Evolutionary conservation across 2,113 vertebrate genomes (phyloP).

Genomic region (Dasyurus viverrinus): DNA sequence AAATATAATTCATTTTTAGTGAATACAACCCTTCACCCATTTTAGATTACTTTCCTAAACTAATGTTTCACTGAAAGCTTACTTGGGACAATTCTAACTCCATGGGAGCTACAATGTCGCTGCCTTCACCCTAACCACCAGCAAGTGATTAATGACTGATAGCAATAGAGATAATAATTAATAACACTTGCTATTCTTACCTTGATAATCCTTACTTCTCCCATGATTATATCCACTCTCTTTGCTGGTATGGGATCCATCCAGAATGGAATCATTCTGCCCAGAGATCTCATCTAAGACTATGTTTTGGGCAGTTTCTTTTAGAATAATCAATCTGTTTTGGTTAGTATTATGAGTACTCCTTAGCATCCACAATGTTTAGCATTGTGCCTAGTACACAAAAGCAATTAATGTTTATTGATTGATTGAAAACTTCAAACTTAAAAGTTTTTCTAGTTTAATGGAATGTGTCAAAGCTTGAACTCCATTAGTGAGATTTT

Average conservation of each 20-base stretch:
- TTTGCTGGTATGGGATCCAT: not conserved
- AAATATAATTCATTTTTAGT: not conserved
- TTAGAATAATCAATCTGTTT: not conserved
- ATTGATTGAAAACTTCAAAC: not conserved
- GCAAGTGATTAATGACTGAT: not conserved
- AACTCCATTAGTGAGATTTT: not conserved
- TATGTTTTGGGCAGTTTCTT: not conserved
- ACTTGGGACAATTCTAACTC: no score
- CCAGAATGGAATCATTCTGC: not conserved
- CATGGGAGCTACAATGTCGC: not conserved
- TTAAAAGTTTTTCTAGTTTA: not conserved
- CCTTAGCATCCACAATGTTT: not conserved
- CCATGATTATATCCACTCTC: not conserved
- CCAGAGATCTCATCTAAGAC: not conserved
- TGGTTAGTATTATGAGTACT: not conserved
- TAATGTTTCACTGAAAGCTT: not conserved
- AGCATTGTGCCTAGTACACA: not conserved
- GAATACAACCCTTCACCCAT: not conserved
- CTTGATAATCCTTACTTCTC: not conserved
- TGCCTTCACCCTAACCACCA: not conserved
- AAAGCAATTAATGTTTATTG: not conserved
- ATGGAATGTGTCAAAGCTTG: not conserved
- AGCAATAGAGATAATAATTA: not conserved
- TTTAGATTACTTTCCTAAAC: not conserved
- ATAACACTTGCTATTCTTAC: not conserved